Evolutionary conservation across 2,113 vertebrate species (phyloP), one percentile per base, ranked within the genome.

Genomic region (Catagonus wagneri): DNA sequence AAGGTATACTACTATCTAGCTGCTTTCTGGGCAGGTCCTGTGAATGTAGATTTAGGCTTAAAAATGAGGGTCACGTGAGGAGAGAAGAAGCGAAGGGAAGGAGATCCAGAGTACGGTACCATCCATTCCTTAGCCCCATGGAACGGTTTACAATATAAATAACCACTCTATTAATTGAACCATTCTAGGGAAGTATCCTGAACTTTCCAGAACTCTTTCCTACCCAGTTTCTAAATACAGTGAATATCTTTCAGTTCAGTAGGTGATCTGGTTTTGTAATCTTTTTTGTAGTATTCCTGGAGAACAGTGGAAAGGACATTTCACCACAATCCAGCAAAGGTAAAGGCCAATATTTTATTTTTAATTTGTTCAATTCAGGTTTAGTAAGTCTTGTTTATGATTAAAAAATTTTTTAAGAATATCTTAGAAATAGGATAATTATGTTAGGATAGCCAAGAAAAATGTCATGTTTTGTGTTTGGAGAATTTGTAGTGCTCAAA

Each of bases 271-370:
- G 17, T 97, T 98, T 95, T 93, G 22, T 88, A 68, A 95, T 14
- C 72, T 74, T 97, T 96, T 92, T 98, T 74, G 1, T 98, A 99
- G 99, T 97, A 97, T 99, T 95, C 98, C 99, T 89, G 99, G 97
- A 78, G 98, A 98, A 80, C 98, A 98, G 19, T 99, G 99, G 99
- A 98, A 91, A 96, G 99, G 99, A 97, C 97, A 39, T 17, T 98
- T 99, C 96, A 99, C 99, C 87, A 98, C 32, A 0, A 90, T 98
- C 88, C 98, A 97, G 76, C 96, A 98, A 44, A 99, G 99, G 99
- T 99, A 99, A 99, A 92, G 56, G 29, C 3, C 95, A 50, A 19
- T 44, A 87, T 97, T 94, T 97, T 71, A 68, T 85, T 90, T 96
- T 88, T 71, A 84, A 86, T 36, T 74, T 95, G 61, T 88, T 94